Evolutionary conservation across 2,797 vertebrate species (phyloP).

Genomic region (Lagocephalus sceleratus): DNA sequence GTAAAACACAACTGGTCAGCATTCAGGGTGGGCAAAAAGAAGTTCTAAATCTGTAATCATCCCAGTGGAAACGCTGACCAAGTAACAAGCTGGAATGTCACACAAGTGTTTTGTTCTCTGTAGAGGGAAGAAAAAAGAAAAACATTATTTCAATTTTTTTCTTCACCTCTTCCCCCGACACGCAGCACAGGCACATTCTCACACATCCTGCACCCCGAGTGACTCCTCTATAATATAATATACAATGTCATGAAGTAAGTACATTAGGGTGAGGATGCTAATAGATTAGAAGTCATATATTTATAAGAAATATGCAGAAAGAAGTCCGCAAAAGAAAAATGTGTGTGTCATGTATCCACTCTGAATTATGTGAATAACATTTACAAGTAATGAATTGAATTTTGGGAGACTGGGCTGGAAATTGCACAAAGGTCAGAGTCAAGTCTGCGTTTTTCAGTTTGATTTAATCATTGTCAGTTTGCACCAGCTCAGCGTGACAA

Average conservation of each 20-base stretch:
- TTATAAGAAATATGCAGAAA: not conserved
- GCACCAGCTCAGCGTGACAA: not conserved
- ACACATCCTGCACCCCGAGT: not conserved
- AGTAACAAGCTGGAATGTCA: constrained; percentile 65
- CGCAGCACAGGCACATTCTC: too few relatives aligned
- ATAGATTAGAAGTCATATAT: not conserved
- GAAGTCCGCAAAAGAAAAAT: too few relatives aligned
- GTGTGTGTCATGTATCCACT: too few relatives aligned
- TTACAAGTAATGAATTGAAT: too few relatives aligned
- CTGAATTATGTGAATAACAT: too few relatives aligned
- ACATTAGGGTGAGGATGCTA: not conserved
- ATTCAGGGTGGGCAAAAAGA: constrained; percentile 41
- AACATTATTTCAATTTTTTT: constrained; percentile 26
- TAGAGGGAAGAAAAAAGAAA: constrained; percentile 7
- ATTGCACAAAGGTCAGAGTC: not conserved
- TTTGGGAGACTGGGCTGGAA: not conserved
- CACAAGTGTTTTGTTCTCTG: constrained; percentile 44
- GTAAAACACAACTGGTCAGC: constrained; percentile 49
- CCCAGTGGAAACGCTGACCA: constrained; percentile 62
- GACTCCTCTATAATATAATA: not conserved
- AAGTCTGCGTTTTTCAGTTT: not conserved
- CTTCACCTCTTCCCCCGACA: constrained; percentile 15
- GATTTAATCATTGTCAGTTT: not conserved
- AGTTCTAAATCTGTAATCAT: constrained; percentile 56
- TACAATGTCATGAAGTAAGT: not conserved